A percentile compares a stretch with the other conserved stretches of the same genome.
Conservation (phyloP, 2,797 vertebrate species). For the Loriculus beryllinus region DNA sequence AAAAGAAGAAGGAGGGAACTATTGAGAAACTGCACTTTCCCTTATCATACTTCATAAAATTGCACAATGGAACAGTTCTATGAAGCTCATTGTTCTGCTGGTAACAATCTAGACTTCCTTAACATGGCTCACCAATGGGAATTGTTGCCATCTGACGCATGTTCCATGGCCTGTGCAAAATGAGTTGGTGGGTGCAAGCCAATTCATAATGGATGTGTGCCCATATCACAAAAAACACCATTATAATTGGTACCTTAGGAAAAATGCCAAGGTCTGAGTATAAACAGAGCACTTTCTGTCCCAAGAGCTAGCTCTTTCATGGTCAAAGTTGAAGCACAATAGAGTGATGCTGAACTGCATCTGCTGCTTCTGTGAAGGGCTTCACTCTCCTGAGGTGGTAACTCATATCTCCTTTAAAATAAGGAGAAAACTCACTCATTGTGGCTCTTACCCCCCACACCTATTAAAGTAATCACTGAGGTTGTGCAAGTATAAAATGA, state of each 20-base stretch:
- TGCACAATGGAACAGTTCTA: conserved; percentile 6
- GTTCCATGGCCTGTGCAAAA: conserved; percentile 48
- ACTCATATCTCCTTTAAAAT: not conserved
- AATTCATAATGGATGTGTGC: conserved; percentile 52
- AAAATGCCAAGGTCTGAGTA: conserved; percentile 31
- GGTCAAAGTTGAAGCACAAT: conserved; percentile 7
- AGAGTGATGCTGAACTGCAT: conserved; percentile 19
- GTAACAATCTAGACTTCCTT: conserved; percentile 39
- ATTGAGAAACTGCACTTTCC: conserved; percentile 19
- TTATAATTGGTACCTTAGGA: conserved; percentile 53
- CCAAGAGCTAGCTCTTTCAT: not conserved
- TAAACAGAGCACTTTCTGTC: conserved; percentile 53
- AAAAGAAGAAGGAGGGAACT: not conserved
- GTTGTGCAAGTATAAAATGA: not conserved
- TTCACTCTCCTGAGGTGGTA: not conserved
- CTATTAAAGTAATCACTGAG: not conserved
- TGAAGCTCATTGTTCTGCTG: conserved; percentile 19
- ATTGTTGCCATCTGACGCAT: conserved; percentile 23
- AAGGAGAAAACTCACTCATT: not conserved
- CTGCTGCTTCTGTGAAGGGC: not conserved
- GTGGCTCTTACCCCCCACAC: not conserved
- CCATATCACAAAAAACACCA: conserved; percentile 38
- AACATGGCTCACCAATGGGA: not conserved
- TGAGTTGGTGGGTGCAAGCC: conserved; percentile 49
- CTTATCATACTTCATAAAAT: not conserved